Conservation (phyloP, 2,113 vertebrate species). For the Falco punctatus region DNA sequence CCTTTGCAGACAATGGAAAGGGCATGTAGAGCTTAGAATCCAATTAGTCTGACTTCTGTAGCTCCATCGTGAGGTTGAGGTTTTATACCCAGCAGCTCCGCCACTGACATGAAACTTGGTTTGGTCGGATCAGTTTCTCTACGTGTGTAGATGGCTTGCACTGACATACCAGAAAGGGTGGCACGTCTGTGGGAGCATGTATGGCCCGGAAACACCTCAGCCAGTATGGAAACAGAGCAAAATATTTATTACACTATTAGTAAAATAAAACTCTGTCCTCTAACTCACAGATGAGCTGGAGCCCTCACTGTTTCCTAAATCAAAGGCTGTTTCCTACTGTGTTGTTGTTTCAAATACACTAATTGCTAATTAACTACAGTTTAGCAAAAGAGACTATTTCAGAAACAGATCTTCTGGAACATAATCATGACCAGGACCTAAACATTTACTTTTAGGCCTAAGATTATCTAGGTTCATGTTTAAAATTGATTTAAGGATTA, state of each 20-base stretch:
- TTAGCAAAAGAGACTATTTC: neutral
- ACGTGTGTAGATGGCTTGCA: rapidly evolving
- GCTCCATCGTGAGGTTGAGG: neutral
- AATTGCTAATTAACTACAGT: neutral
- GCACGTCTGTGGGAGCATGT: rapidly evolving
- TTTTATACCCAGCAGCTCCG: neutral
- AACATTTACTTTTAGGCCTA: neutral
- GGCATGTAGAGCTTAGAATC: rapidly evolving
- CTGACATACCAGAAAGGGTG: neutral
- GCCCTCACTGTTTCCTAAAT: neutral
- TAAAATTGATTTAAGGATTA: neutral
- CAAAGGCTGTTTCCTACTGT: neutral
- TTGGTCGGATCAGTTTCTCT: neutral
- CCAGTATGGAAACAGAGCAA: neutral
- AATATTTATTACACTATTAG: too few relatives aligned
- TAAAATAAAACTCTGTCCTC: neutral
- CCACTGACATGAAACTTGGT: rapidly evolving
- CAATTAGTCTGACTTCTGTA: rapidly evolving
- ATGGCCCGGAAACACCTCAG: neutral
- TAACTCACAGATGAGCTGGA: neutral
- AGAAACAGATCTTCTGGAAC: neutral
- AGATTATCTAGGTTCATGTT: neutral
- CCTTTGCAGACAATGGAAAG: neutral
- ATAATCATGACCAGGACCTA: neutral
- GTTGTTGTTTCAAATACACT: neutral